Conservation (phyloP, 2,888 invertebrate genomes). For the Watsonalla cultraria region DNA sequence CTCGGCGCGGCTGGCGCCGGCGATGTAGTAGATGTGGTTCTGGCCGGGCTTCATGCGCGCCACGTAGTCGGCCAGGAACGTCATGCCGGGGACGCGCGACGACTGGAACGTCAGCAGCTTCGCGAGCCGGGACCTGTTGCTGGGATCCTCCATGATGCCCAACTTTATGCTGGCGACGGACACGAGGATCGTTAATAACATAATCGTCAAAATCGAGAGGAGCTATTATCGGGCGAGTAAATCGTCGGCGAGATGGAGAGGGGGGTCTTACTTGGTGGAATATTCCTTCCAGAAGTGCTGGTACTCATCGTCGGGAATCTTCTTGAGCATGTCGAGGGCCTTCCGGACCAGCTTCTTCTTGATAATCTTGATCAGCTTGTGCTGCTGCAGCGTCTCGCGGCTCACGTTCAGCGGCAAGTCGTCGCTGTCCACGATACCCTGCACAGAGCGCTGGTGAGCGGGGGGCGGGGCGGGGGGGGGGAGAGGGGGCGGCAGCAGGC, state of each 20-base stretch:
- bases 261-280: slow-evolving; percentile 89
- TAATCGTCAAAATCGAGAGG: background rate
- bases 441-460: slow-evolving; percentile 66
- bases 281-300: slow-evolving; percentile 99
- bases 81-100: slow-evolving; percentile 83
- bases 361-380: slow-evolving; percentile 98
- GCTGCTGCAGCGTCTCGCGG: slow-evolving; percentile 98
- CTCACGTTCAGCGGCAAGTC: slow-evolving; percentile 99
- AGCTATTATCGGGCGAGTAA: background rate
- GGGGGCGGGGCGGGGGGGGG: slow-evolving; percentile 92
- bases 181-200: background rate
- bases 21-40: slow-evolving; percentile 97
- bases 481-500: slow-evolving; percentile 86
- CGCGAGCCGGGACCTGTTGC: slow-evolving; percentile 96
- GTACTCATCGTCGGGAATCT: slow-evolving; percentile 93
- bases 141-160: slow-evolving; percentile 98
- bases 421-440: slow-evolving; percentile 98
- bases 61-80: slow-evolving; percentile 93
- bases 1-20: slow-evolving; percentile 91
- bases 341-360: slow-evolving; percentile 99
- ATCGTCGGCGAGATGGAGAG: background rate
- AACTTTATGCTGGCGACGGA: slow-evolving; percentile 85
- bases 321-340: slow-evolving; percentile 98
- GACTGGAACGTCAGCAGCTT: slow-evolving; percentile 95
- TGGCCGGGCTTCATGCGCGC: slow-evolving; percentile 97